Conservation (phyloP, 2,888 invertebrate genomes). For the Pristionchus mayeri region DNA sequence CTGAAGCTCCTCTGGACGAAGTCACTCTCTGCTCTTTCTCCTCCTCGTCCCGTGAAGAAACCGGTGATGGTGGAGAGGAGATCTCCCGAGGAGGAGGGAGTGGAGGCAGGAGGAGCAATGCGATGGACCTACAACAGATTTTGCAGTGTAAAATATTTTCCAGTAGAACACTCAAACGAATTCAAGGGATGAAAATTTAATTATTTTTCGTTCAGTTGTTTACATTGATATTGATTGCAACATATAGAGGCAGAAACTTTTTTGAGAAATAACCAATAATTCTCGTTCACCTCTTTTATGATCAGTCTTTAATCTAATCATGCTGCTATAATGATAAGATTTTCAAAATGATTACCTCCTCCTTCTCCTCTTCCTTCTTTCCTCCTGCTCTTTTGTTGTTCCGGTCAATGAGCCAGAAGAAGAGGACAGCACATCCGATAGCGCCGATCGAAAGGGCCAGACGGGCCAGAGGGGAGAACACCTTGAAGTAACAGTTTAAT, state of each 20-base stretch:
- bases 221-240: too few relatives aligned
- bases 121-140: background rate
- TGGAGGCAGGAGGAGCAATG: background rate
- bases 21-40: background rate
- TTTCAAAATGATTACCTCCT: background rate
- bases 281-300: too few relatives aligned
- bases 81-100: background rate
- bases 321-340: too few relatives aligned
- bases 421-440: conserved; percentile 67
- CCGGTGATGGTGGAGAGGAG: background rate
- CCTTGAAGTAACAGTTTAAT: background rate
- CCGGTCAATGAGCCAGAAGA: conserved; percentile 72
- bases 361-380: conserved; percentile 45
- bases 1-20: conserved; percentile 43
- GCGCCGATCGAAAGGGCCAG: conserved; percentile 67
- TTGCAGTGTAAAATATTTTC: too few relatives aligned
- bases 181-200: too few relatives aligned
- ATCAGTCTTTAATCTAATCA: too few relatives aligned
- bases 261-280: too few relatives aligned
- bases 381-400: conserved; percentile 63
- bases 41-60: background rate
- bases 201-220: too few relatives aligned
- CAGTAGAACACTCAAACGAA: too few relatives aligned
- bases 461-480: conserved; percentile 63
- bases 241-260: too few relatives aligned